Evolutionary conservation across 2,888 invertebrate genomes (phyloP), one percentile per base, ranked within the genome.

Genomic region (Epistrophe eligans): DNA sequence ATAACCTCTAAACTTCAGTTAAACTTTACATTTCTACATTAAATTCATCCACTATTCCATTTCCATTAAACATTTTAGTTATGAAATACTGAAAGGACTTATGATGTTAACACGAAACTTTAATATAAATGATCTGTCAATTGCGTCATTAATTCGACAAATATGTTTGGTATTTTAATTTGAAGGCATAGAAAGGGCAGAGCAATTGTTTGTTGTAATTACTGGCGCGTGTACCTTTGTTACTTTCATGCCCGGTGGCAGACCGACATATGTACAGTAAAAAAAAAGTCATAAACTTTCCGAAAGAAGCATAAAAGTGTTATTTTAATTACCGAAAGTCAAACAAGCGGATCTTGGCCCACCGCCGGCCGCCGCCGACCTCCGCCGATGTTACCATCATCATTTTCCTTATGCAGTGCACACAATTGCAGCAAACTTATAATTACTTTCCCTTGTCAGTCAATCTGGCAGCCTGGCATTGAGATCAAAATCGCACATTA

Each of bases 361-460:
- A 79, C 79, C 57, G 72, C 79, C 70, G 38, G 11, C 19, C 38
- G 11, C 4, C 40, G 11, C 2, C 9, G 8, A 17, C 60, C 24
- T 4, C 24, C 13, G 32, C 66, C 24, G 10, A 70, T 19, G 24
- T 52, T 52, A 38, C 67, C 70, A 74, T 77, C 80, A 80, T 77
- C 71, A 76, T 83, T 76, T 83, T 76, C 79, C 70, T 79, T 35
- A 50, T 38, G 79, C 64, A 83, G 72, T 87, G 74, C 77, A 79
- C 87, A 87, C 83, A 82, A 76, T 79, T 83, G 83, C 79, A 83
- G 57, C 40, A 76, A 79, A 77, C 76, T 88, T 88, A 70, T 70
- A 88, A 88, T 88, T 88, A 88, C 88, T 88, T 88, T 88, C 88
- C 84, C 88, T 88, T 84, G 88, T 88, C 88, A 84, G 84, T 84